These are phyloP conservation scores for Machaerirhynchus nigripectus DNA, from an alignment of 2,113 vertebrate genomes.

Conservation along the genomic window DNA sequence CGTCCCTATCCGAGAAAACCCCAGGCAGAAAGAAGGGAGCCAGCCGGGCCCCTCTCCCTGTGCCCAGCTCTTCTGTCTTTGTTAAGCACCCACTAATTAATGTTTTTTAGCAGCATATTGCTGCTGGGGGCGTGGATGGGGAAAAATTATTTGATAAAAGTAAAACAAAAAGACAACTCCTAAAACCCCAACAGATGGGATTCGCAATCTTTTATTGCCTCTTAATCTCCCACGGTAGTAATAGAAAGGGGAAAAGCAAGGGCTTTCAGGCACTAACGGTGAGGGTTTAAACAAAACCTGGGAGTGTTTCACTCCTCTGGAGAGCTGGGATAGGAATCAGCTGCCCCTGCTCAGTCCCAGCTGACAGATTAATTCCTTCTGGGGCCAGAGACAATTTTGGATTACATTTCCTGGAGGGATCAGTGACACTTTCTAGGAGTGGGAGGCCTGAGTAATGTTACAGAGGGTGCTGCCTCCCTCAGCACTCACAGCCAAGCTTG, in stretches of 20 bases:
- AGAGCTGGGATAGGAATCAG: neutral
- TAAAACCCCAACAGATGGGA: neutral
- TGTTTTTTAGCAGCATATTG: too few species aligned
- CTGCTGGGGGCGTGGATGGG: too few species aligned
- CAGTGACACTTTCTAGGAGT: neutral
- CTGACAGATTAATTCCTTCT: neutral
- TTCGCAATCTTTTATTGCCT: neutral
- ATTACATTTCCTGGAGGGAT: neutral
- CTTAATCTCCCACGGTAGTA: neutral
- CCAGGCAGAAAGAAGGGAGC: too few species aligned
- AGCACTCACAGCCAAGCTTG: neutral
- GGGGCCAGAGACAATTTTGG: neutral
- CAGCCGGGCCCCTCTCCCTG: too few species aligned
- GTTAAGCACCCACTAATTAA: too few species aligned
- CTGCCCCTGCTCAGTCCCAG: neutral
- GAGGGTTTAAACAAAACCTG: neutral
- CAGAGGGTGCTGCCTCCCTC: neutral
- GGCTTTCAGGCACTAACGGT: neutral
- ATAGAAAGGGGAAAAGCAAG: neutral
- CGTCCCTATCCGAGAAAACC: too few species aligned
- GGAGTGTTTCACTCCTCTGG: neutral
- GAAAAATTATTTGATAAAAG: neutral
- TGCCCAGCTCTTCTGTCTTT: too few species aligned
- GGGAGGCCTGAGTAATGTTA: neutral
- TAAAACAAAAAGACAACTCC: neutral